A percentile compares a stretch with the other conserved stretches of the same genome.
Conservation (phyloP, 2,888 invertebrate species). For the Rhopalosiphum nymphaeae region DNA sequence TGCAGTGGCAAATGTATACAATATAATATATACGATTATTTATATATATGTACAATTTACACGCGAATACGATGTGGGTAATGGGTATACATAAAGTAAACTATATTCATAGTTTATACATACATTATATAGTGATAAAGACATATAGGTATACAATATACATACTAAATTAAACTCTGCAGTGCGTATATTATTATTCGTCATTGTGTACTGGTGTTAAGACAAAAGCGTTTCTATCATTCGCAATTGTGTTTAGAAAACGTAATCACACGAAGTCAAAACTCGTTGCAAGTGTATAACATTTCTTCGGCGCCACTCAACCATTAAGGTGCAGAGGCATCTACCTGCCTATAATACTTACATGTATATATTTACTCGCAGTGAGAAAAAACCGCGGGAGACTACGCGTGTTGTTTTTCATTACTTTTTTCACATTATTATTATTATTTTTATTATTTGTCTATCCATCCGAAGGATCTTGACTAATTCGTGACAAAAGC, state of each 20-base stretch:
- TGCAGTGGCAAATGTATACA: not conserved
- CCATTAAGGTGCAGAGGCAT: slow-evolving; percentile 25
- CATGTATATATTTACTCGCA: not conserved
- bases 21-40: not conserved
- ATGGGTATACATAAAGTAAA: not conserved
- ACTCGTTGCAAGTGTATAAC: slow-evolving; percentile 3
- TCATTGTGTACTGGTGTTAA: slow-evolving; percentile 5
- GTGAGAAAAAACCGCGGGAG: slow-evolving; percentile 20
- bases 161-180: not conserved
- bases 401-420: slow-evolving; percentile 24
- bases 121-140: not conserved
- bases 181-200: not conserved
- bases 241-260: slow-evolving; percentile 32
- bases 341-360: not conserved
- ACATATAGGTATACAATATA: no score
- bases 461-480: slow-evolving; percentile 36
- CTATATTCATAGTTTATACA: not conserved
- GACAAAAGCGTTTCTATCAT: not conserved
- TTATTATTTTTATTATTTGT: not conserved
- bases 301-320: slow-evolving; percentile 31
- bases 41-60: no score
- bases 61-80: not conserved
- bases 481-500: slow-evolving; percentile 60
- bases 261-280: slow-evolving; percentile 36
- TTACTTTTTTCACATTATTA: not conserved